A percentile compares a stretch with the other conserved stretches of the same genome.
Conservation (phyloP, 2,888 invertebrate genomes). For the Leptothorax acervorum region DNA sequence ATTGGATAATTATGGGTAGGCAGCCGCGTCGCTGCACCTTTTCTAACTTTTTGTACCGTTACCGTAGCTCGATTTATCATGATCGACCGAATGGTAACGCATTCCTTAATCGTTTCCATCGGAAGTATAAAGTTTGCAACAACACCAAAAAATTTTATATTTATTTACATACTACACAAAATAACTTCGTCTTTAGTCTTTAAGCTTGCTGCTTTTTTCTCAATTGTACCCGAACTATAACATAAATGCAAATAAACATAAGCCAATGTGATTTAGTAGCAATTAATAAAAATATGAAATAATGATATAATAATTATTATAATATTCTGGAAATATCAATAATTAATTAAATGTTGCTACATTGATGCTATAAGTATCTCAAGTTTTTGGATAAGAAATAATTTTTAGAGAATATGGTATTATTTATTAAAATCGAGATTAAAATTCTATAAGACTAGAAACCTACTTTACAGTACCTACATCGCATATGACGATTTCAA, state of each 20-base stretch:
- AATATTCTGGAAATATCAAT: background rate
- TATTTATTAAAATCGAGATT: background rate
- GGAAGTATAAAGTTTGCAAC: background rate
- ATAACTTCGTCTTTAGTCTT: background rate
- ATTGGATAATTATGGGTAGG: slow-evolving; percentile 76
- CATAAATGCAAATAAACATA: background rate
- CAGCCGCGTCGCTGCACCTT: slow-evolving; percentile 45
- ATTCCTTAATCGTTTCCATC: slow-evolving; percentile 13
- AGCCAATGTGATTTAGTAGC: background rate
- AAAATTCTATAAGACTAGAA: background rate
- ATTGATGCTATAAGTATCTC: background rate
- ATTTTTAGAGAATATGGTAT: background rate
- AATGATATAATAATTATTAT: background rate
- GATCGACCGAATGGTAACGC: slow-evolving; percentile 50
- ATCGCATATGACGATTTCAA: background rate
- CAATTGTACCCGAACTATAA: background rate
- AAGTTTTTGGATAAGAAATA: background rate
- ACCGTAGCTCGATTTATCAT: slow-evolving; percentile 55
- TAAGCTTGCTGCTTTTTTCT: background rate
- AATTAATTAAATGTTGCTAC: background rate
- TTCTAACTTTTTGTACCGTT: slow-evolving; percentile 47
- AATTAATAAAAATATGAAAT: background rate
- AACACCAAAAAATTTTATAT: background rate
- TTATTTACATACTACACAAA: background rate
- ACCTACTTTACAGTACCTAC: background rate